Conservation (phyloP, 2,888 invertebrate genomes). For the Argynnis bischoffii region DNA sequence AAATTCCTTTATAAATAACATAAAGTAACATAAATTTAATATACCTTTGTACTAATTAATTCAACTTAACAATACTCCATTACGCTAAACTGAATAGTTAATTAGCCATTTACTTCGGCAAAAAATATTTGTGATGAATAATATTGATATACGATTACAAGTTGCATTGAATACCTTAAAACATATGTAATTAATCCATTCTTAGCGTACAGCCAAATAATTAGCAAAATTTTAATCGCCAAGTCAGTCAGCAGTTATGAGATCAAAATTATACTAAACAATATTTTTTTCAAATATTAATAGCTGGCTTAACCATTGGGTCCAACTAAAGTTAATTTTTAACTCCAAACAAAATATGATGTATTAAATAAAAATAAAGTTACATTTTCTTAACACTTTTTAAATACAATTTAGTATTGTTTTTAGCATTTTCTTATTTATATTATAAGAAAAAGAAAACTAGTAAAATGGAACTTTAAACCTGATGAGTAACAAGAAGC, state of each 20-base stretch:
- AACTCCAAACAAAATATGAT: too few relatives aligned
- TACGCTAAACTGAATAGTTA: conserved; percentile 27
- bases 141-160: conserved; percentile 39
- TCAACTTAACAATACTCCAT: conserved; percentile 55
- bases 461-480: too few relatives aligned
- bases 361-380: too few relatives aligned
- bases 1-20: conserved; percentile 43
- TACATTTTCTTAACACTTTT: too few relatives aligned
- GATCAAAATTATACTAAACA: conserved; percentile 59
- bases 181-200: conserved; percentile 38
- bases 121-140: conserved; percentile 56
- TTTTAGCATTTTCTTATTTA: too few relatives aligned
- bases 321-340: too few relatives aligned
- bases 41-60: conserved; percentile 74
- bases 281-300: conserved; percentile 10
- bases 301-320: not conserved
- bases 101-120: conserved; percentile 22
- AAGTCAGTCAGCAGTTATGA: conserved; percentile 64
- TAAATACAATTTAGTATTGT: too few relatives aligned
- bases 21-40: conserved; percentile 48
- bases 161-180: conserved; percentile 46
- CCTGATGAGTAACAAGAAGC: too few relatives aligned
- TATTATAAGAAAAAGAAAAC: too few relatives aligned
- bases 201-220: conserved; percentile 37
- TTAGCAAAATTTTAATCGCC: conserved; percentile 44